A percentile compares a stretch with the other conserved stretches of the same genome.
These are phyloP conservation scores for Pseudoatta argentina DNA, from an alignment of 1,140 invertebrate species.

Conservation along the genomic window DNA sequence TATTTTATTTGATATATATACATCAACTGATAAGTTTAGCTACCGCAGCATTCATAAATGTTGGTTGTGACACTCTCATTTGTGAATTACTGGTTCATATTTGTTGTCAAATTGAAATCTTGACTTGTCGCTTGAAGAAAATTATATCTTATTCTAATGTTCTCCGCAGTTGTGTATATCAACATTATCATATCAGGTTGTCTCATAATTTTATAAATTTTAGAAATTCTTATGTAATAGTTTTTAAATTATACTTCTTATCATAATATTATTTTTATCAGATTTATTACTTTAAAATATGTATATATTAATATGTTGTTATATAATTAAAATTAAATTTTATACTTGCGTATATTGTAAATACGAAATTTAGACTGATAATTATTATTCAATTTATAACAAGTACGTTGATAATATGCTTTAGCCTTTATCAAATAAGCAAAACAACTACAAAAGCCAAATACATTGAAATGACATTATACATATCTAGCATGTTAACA, in stretches of 20 bases:
- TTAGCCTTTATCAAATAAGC: conserved; percentile 55
- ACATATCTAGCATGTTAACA: conserved; percentile 36
- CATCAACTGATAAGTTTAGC: conserved; percentile 67
- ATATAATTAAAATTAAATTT: conserved; percentile 4
- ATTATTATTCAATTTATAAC: conserved; percentile 58
- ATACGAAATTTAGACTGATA: conserved; percentile 49
- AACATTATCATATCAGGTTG: conserved; percentile 3
- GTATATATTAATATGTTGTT: no score
- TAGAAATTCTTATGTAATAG: not conserved
- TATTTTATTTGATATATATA: conserved; percentile 66
- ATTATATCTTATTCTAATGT: not conserved
- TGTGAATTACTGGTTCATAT: conserved; percentile 65
- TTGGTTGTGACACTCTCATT: conserved; percentile 57
- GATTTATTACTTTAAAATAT: no score
- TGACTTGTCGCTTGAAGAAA: conserved; percentile 46
- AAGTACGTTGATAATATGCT: conserved; percentile 48
- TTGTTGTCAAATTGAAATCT: conserved; percentile 65
- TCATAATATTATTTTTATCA: no score
- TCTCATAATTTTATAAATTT: not conserved
- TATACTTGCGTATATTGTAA: conserved; percentile 56
- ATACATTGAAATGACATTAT: conserved; percentile 50
- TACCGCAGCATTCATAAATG: not conserved
- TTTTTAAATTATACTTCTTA: no score
- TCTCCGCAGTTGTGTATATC: not conserved
- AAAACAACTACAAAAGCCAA: conserved; percentile 81